Evolutionary conservation across 1,140 invertebrate species (phyloP).

Genomic region (Maconellicoccus hirsutus): DNA sequence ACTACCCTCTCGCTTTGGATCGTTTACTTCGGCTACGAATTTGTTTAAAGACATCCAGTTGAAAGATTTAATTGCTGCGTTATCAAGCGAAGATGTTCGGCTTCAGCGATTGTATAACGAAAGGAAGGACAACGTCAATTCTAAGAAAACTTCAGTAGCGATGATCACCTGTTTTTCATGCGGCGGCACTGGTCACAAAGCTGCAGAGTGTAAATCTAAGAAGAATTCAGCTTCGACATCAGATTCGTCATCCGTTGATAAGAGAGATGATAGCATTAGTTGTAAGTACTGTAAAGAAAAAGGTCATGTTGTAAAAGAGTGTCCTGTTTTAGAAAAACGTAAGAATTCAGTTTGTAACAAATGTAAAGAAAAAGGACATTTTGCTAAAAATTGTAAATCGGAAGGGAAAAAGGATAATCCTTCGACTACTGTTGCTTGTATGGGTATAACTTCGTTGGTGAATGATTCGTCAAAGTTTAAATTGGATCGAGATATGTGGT

Average conservation of each 20-base stretch:
- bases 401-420: not conserved
- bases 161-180: not conserved
- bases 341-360: not conserved
- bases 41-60: not conserved
- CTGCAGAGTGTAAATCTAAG: not conserved
- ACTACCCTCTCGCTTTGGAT: not conserved
- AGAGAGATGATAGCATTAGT: not conserved
- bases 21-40: not conserved
- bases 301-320: not conserved
- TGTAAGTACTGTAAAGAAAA: not conserved
- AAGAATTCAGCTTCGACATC: not conserved
- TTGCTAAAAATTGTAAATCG: not conserved
- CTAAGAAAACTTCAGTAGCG: not conserved
- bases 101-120: not conserved
- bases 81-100: not conserved
- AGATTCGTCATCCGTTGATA: not conserved
- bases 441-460: not conserved
- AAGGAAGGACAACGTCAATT: not conserved
- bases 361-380: not conserved
- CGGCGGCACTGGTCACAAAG: not conserved
- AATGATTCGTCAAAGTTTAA: no score
- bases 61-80: not conserved
- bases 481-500: no score
- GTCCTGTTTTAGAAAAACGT: not conserved
- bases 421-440: not conserved